A percentile compares a stretch with the other conserved stretches of the same genome.
Conservation (phyloP, 1,140 invertebrate species). For the Cherax quadricarinatus region DNA sequence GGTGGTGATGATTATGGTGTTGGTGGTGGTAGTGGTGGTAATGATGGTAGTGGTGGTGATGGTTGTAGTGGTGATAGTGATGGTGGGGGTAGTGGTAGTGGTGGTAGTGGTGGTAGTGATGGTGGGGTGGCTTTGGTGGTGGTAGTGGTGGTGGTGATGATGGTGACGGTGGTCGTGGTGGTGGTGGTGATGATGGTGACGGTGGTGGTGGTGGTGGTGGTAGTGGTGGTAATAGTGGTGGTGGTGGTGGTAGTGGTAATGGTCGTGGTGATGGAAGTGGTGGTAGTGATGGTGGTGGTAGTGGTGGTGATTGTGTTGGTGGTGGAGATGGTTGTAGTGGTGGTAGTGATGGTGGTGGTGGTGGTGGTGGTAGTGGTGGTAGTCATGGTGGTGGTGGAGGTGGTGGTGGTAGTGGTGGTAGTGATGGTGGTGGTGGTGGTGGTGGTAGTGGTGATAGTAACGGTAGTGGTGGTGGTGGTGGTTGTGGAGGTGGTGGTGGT, state of each 20-base stretch:
- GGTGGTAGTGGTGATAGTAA: too few relatives aligned
- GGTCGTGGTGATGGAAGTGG: too few relatives aligned
- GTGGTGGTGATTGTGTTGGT: neutral
- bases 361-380: neutral
- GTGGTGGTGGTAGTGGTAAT: too few relatives aligned
- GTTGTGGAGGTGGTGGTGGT: neutral
- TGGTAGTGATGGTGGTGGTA: too few relatives aligned
- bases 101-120: too few relatives aligned
- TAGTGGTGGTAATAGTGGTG: neutral
- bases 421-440: too few relatives aligned
- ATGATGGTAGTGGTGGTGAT: neutral
- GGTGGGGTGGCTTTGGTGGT: neutral
- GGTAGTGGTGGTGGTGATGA: too few relatives aligned
- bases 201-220: too few relatives aligned
- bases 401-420: neutral
- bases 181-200: neutral
- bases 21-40: neutral
- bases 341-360: neutral
- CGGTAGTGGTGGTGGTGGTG: neutral
- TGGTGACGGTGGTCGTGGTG: neutral
- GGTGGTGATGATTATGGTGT: too few relatives aligned
- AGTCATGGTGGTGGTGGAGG: too few relatives aligned
- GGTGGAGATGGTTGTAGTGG: neutral
- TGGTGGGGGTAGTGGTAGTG: too few relatives aligned
- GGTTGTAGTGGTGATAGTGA: neutral